phyloP scores from a whole-genome alignment of 1,140 invertebrate genomes.

The Macrostomum lignano region DNA sequence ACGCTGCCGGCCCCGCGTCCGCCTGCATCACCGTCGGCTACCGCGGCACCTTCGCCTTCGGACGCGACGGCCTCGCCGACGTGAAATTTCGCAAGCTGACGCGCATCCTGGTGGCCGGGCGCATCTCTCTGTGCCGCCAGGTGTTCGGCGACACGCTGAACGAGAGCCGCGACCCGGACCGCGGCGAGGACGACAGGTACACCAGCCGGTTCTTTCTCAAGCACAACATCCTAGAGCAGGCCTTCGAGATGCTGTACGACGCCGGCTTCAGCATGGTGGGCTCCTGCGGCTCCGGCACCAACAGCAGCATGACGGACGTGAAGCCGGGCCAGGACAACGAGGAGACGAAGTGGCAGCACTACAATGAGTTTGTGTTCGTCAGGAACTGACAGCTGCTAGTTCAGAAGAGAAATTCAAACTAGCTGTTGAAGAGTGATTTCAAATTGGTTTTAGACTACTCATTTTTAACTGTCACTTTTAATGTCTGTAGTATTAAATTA shows the following conservation, averaged over 20 bases:
- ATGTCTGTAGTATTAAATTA: too few species aligned
- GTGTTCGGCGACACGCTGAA: constrained; percentile 53
- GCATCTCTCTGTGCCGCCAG: constrained; percentile 31
- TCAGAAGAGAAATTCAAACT: too few species aligned
- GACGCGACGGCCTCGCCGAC: constrained; percentile 62
- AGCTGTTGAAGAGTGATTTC: too few species aligned
- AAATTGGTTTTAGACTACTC: too few species aligned
- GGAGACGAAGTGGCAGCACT: constrained; percentile 80
- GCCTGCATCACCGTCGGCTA: constrained; percentile 57
- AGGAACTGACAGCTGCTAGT: too few species aligned
- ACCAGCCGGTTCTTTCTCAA: constrained; percentile 77
- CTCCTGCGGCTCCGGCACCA: constrained; percentile 52
- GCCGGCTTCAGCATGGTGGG: constrained; percentile 38
- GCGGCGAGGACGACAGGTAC: constrained; percentile 49
- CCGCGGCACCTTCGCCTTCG: constrained; percentile 75
- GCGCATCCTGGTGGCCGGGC: constrained; percentile 61
- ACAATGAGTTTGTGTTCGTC: constrained; percentile 67
- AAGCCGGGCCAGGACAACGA: constrained; percentile 66
- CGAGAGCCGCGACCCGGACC: constrained; percentile 67
- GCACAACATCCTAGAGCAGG: constrained; percentile 73
- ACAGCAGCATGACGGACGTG: constrained; percentile 29
- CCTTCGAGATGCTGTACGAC: constrained; percentile 69
- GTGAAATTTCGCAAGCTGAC: constrained; percentile 70
- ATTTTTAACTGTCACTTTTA: too few species aligned
- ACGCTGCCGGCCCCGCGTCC: neutral